Evolutionary conservation across 2,113 vertebrate species (phyloP).

Genomic region (Sinosuthora webbiana): DNA sequence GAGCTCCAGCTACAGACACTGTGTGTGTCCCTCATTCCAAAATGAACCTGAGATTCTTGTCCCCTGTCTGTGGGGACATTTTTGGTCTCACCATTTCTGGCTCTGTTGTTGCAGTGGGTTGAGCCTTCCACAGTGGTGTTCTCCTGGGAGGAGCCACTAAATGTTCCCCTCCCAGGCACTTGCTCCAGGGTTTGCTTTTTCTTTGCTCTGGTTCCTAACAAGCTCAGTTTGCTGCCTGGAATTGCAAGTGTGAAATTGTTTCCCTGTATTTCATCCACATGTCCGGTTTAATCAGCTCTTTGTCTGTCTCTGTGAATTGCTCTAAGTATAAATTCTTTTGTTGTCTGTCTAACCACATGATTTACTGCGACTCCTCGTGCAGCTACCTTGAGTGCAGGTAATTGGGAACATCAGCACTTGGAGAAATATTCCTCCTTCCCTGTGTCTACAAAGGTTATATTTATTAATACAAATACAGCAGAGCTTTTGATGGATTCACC

Average conservation of each 20-base stretch:
- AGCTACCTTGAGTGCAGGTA: slow-evolving; percentile 37
- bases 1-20: neutral
- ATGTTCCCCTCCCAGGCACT: neutral
- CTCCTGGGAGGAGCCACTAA: neutral
- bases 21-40: neutral
- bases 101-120: neutral
- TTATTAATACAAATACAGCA: neutral
- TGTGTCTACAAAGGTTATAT: neutral
- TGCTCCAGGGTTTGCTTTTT: neutral
- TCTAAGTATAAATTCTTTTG: slow-evolving; percentile 52
- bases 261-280: slow-evolving; percentile 38
- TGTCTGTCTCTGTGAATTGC: slow-evolving; percentile 58
- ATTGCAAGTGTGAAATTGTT: slow-evolving; percentile 35
- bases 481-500: neutral
- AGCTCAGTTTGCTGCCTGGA: slow-evolving; percentile 28
- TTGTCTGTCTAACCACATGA: slow-evolving; percentile 25
- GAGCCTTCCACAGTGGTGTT: neutral
- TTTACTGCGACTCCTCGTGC: slow-evolving; percentile 56
- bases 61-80: neutral
- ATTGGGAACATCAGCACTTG: slow-evolving; percentile 30
- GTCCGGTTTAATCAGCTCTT: slow-evolving; percentile 62
- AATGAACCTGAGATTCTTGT: neutral
- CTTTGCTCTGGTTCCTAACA: neutral
- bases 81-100: neutral
- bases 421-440: neutral